A percentile compares a stretch with the other conserved stretches of the same genome.
Conservation (phyloP, 1,140 invertebrate species). For the Drosophila seguyi region DNA sequence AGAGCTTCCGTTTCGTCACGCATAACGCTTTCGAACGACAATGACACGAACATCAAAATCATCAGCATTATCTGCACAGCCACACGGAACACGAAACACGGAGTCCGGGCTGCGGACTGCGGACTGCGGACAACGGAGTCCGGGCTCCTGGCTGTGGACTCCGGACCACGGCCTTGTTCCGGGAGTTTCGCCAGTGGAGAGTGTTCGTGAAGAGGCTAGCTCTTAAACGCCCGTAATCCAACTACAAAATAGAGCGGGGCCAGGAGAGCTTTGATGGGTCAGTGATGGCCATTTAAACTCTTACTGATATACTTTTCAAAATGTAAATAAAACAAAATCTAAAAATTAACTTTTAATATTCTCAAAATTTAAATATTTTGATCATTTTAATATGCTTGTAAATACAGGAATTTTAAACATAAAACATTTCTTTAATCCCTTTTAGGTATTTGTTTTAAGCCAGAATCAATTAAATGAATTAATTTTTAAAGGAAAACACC, state of each 20-base stretch:
- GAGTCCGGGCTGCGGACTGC: conserved; percentile 10
- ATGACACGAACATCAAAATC: conserved; percentile 77
- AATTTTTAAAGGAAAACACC: too few relatives aligned
- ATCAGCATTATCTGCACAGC: conserved; percentile 67
- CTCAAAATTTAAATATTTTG: too few relatives aligned
- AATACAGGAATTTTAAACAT: too few relatives aligned
- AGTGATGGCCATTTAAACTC: conserved; percentile 15
- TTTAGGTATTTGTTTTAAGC: too few relatives aligned
- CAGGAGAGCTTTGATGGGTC: neutral
- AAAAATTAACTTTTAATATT: too few relatives aligned
- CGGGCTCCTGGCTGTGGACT: neutral
- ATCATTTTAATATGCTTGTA: too few relatives aligned
- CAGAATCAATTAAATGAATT: too few relatives aligned
- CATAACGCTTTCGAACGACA: conserved; percentile 76
- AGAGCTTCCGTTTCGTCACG: conserved; percentile 78
- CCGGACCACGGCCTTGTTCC: conserved; percentile 13
- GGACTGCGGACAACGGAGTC: neutral
- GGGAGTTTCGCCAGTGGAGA: conserved; percentile 16
- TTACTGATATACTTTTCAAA: too few relatives aligned
- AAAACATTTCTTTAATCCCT: too few relatives aligned
- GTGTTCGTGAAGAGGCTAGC: conserved; percentile 32
- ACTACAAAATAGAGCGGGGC: conserved; percentile 54
- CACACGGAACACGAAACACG: conserved; percentile 42
- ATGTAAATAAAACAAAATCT: too few relatives aligned
- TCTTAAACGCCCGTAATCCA: conserved; percentile 31